Evolutionary conservation across 2,113 vertebrate species (phyloP).

Genomic region (Grallaria varia): DNA sequence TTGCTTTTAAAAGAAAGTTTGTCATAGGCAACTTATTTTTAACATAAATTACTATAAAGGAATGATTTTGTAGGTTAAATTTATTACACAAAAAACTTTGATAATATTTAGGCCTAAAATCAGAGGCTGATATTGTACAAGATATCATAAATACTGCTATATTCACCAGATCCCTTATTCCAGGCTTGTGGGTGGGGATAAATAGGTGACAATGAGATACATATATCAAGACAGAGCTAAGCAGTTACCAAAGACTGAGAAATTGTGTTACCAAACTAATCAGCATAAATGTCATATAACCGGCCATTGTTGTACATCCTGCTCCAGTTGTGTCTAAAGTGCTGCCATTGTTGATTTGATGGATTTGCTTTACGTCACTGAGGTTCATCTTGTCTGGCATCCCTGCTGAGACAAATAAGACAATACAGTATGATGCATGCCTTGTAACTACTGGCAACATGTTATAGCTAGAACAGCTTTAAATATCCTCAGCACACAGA

Average conservation of each 20-base stretch:
- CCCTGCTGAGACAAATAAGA: constrained; percentile 71
- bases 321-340: constrained; percentile 45
- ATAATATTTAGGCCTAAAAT: background rate
- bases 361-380: constrained; percentile 68
- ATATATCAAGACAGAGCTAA: background rate
- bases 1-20: background rate
- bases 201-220: background rate
- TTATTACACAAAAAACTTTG: background rate
- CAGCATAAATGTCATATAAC: constrained; percentile 16
- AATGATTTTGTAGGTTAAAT: background rate
- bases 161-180: background rate
- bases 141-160: constrained; percentile 13
- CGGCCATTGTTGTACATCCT: background rate
- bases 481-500: background rate
- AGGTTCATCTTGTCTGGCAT: constrained; percentile 67
- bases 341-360: constrained; percentile 22
- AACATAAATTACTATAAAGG: background rate
- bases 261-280: constrained; percentile 26
- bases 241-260: constrained; percentile 59
- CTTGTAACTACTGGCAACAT: background rate
- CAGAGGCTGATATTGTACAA: background rate
- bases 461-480: background rate
- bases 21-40: background rate
- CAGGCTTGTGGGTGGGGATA: background rate
- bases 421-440: constrained; percentile 35